A percentile compares a stretch with the other conserved stretches of the same genome.
Evolutionary conservation across 2,888 invertebrate species (phyloP).

Genomic region (Coronaproctus castanopsis): DNA sequence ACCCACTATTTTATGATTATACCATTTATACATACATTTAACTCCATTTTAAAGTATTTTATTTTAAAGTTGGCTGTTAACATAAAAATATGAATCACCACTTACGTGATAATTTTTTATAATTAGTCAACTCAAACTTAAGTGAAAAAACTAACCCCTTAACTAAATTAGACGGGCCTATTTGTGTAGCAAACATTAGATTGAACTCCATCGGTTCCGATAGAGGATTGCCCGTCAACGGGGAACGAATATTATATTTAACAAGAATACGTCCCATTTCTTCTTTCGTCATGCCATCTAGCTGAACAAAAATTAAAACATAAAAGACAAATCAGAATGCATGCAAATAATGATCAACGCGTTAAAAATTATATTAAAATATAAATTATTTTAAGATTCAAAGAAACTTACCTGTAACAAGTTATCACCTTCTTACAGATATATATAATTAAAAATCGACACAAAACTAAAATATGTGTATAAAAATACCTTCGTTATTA

Average conservation of each 20-base stretch:
- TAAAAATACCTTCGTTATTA: conserved; percentile 41
- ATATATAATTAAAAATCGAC: not conserved
- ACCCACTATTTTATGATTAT: too few relatives aligned
- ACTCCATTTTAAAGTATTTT: too few relatives aligned
- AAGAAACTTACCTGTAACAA: not conserved
- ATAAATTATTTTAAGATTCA: not conserved
- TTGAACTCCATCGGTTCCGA: conserved; percentile 95
- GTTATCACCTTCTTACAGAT: too few relatives aligned
- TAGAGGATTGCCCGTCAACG: conserved; percentile 81
- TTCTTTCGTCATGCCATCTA: conserved; percentile 78
- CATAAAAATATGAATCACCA: too few relatives aligned
- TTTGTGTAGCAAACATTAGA: conserved; percentile 95
- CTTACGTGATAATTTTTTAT: too few relatives aligned
- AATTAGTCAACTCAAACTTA: too few relatives aligned
- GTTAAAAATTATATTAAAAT: conserved; percentile 3
- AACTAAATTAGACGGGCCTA: conserved; percentile 85
- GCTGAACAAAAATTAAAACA: conserved; percentile 24
- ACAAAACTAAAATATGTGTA: not conserved
- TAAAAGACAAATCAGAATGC: not conserved
- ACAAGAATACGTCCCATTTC: conserved; percentile 72
- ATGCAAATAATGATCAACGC: not conserved
- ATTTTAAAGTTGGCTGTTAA: too few relatives aligned
- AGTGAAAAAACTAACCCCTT: conserved; percentile 59
- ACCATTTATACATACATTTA: too few relatives aligned
- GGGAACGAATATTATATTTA: conserved; percentile 84